Evolutionary conservation across 2,113 vertebrate genomes (phyloP), one percentile per base, ranked within the genome.

Genomic region (Anguilla rostrata): DNA sequence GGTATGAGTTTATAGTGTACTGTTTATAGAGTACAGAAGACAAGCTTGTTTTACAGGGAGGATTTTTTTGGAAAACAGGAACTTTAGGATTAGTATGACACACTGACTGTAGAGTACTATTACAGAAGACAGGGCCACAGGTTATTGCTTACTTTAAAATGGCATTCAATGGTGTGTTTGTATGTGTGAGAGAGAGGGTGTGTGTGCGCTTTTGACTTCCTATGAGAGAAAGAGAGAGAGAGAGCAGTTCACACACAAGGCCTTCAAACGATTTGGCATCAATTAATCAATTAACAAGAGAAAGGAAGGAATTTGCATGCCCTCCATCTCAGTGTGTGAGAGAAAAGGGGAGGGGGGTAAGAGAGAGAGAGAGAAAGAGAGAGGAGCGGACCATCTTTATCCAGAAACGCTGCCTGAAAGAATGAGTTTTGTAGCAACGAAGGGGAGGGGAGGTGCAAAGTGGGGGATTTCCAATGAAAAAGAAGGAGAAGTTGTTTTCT

Each of bases 271-370:
- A 84, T 89, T 92, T 90, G 89, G 92, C 90, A 94, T 94, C 94
- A 95, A 96, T 96, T 95, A 96, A 95, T 95, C 94, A 96, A 95
- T 95, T 95, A 96, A 92, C 90, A 89, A 90, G 90, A 93, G 93
- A 94, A 95, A 95, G 92, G 88, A 84, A 93, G 92, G 94, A 94
- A 95, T 95, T 94, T 95, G 93, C 93, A 93, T 95, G 93, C 91
- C 90, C 79, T 56, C 78, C 41, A 56, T 63, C 16, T 81, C 78
- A n/a, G 85, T 60, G 40, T 60, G 79, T 26, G 79, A 7, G 40
- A 56, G 78, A 40, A 29, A 60, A 39, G 39, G 78, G 78, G 78
- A 16, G 79, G 15, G 22, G 53, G 78, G 78, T 75, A 60, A 49
- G 86, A 26, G 56, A 85, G 86, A 9, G n/a, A 81, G 56, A 39